Conservation (phyloP, 2,888 invertebrate genomes). For the Conchocele bisecta region DNA sequence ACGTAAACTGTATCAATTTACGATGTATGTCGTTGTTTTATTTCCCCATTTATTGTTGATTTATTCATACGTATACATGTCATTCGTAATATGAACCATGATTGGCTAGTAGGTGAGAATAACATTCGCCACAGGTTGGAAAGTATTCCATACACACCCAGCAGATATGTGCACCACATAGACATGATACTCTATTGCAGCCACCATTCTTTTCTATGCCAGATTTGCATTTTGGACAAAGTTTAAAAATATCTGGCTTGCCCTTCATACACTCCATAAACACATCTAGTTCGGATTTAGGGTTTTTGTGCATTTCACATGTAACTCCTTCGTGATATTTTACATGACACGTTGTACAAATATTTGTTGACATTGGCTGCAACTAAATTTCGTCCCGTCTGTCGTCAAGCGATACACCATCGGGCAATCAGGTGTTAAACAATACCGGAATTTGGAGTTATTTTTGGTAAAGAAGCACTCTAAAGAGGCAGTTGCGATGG, state of each 20-base stretch:
- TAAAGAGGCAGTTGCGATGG: slow-evolving; percentile 59
- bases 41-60: no score
- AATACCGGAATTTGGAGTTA: slow-evolving; percentile 63
- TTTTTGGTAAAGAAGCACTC: slow-evolving; percentile 60
- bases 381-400: slow-evolving; percentile 55
- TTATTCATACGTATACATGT: no score
- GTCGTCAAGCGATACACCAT: slow-evolving; percentile 69
- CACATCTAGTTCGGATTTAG: slow-evolving; percentile 42
- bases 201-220: slow-evolving; percentile 75
- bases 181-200: slow-evolving; percentile 74
- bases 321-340: slow-evolving; percentile 72
- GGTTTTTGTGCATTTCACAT: slow-evolving; percentile 64
- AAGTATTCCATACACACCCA: slow-evolving; percentile 73
- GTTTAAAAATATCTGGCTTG: slow-evolving; percentile 60
- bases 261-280: slow-evolving; percentile 62
- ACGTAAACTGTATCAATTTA: no score
- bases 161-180: slow-evolving; percentile 72
- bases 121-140: slow-evolving; percentile 50
- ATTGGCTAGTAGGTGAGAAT: slow-evolving; percentile 72
- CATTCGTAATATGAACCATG: no score
- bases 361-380: slow-evolving; percentile 62
- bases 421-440: slow-evolving; percentile 75
- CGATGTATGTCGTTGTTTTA: no score
- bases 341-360: slow-evolving; percentile 72
- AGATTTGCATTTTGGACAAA: slow-evolving; percentile 71